phyloP scores from a whole-genome alignment of 1,140 invertebrate genomes.

The Calephelis nemesis region DNA sequence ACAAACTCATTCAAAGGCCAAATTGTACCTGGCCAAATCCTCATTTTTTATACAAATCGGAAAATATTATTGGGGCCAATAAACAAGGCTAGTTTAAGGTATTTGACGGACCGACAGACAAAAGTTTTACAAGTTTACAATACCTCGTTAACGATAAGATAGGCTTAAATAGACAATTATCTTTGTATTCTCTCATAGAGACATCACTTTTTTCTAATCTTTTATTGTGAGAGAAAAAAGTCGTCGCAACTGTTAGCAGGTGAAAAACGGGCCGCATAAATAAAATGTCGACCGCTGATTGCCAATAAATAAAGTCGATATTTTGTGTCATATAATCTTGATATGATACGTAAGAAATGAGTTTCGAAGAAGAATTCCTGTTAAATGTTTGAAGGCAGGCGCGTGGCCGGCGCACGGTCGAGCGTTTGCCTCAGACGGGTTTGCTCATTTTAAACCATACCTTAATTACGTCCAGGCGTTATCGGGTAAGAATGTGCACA shows the following conservation, averaged over 20 bases:
- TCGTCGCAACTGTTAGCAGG: slow-evolving; percentile 39
- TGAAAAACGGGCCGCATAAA: slow-evolving; percentile 53
- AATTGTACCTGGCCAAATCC: neutral
- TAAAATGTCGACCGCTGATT: slow-evolving; percentile 59
- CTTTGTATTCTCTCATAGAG: slow-evolving; percentile 54
- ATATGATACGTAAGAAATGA: slow-evolving; percentile 63
- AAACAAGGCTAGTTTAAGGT: slow-evolving; percentile 54
- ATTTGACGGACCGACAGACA: slow-evolving; percentile 48
- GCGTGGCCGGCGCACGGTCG: slow-evolving; percentile 65
- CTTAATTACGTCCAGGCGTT: slow-evolving; percentile 75
- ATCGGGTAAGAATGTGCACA: slow-evolving; percentile 77
- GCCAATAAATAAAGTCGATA: slow-evolving; percentile 68
- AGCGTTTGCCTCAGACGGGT: slow-evolving; percentile 42
- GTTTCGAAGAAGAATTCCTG: slow-evolving; percentile 57
- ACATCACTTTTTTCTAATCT: slow-evolving; percentile 34
- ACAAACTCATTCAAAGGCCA: neutral
- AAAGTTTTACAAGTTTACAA: slow-evolving; percentile 67
- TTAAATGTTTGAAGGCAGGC: slow-evolving; percentile 54
- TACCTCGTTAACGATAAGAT: slow-evolving; percentile 69
- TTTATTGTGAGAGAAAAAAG: slow-evolving; percentile 29
- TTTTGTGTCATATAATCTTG: slow-evolving; percentile 69
- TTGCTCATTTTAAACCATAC: slow-evolving; percentile 64
- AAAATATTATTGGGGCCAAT: slow-evolving; percentile 28
- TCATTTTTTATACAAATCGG: neutral
- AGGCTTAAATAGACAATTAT: slow-evolving; percentile 70